Evolutionary conservation across 2,888 invertebrate species (phyloP), one percentile per base, ranked within the genome.

Genomic region (Drosophila phalerata): DNA sequence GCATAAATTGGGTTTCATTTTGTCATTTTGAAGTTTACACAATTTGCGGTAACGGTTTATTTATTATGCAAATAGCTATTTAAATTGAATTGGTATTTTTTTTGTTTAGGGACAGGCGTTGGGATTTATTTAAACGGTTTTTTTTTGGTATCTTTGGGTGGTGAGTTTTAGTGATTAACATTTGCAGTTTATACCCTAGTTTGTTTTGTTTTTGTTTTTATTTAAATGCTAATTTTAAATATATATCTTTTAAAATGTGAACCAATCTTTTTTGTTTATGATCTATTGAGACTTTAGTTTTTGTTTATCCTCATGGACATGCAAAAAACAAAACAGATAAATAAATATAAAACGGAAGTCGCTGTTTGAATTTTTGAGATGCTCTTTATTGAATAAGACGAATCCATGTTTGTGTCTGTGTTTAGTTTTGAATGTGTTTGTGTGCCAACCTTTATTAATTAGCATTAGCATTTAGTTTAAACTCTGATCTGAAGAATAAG

Each of bases 31-130:
- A 67, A 62, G 71, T 83, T 73, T 77, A 74, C 81, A 81, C 73
- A 85, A 77, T 66, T 84, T 70, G 70, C 56, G 65, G 76, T 77
- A 89, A 89, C 86, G 70, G 80, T 60, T 74, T 82, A 66, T 78
- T 85, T 82, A 76, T 85, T 85, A 88, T 85, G 84, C 77, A 89
- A 85, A 58, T 69, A 83, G 62, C 86, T 89, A 77, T 88, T 89
- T 83, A 85, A 85, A 88, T 88, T 83, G 72, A 83, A 73, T 79
- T 88, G 73, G 66, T 88, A 88, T 80, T 69, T 43, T 19, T 25
- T 40, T 61, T 79, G 28, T 65, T 69, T 53, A 56, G 75, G 75
- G 57, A 67, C 48, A 62, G 73, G 73, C 87, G 72, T 57, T 65
- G 60, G 81, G 67, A 68, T 66, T 73, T 73, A 62, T 74, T 63